Base-by-base conservation (phyloP, 2,797 vertebrate species). In the Eleutherodactylus coqui region DNA sequence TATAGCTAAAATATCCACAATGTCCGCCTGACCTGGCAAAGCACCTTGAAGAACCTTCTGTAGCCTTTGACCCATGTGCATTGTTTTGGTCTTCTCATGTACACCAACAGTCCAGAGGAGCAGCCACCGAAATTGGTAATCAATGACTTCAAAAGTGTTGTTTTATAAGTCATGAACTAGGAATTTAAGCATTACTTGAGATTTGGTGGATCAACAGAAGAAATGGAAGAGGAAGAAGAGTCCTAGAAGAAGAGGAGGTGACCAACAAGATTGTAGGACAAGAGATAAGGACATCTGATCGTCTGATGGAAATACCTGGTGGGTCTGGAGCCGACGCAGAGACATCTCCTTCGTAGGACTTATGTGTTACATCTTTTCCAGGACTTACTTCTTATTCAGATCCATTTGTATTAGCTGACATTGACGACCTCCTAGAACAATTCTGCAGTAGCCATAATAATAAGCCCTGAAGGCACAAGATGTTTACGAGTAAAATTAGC, bases 341-440 rank as follows among this genome's bases (percentile, higher is more conserved):
- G 27, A 43, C n/a, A 73, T 45, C n/a, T 73, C 70, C 41, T 73
- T 16, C 5, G 21, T 70, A 43, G 67, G 36, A 70, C 67, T 70
- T 70, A 69, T 77, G 36, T 34, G 27, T 36, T 24, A 51, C 32
- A 32, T 24, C 62, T 24, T 81, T 47, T 24, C 51, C 43, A 51
- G 32, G 79, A 49, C 79, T 81, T 51, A 81, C 36, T 78, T 36
- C 29, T 49, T 36, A 69, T 81, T 79, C 76, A 58, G 32, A 14
- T 38, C 53, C 55, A 10, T 79, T 60, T 79, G 60, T 41, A 60
- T 60, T 73, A 45, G 45, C 51, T 60, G 51, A 60, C n/a, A 58
- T 29, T 29, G 76, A 41, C 41, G 43, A 79, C 19, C 76, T 27
- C 34, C n/a, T 79, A 41, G n/a, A 79, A 55, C 34, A 79, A 58